Base-by-base conservation (phyloP, 1,140 invertebrate genomes). In the Galleria mellonella region DNA sequence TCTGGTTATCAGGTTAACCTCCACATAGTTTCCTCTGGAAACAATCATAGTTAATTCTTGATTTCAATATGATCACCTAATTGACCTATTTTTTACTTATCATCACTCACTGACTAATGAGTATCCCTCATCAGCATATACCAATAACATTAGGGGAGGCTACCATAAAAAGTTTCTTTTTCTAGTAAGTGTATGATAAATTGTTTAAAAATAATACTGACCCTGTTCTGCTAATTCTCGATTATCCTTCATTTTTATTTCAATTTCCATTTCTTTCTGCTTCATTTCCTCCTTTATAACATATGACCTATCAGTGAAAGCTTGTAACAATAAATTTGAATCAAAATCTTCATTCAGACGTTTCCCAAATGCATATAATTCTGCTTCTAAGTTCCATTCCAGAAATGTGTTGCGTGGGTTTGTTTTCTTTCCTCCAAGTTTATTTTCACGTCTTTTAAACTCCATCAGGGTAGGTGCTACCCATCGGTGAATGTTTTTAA, bases 351-450 rank as follows among this genome's bases (percentile, higher is more conserved):
- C 97, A n/a, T 92, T 91, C 8, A 98, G 81, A 32, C 97, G 87
- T 61, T 92, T 91, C 15, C 92, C 92, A 88, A 98, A 98, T 3
- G 96, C 94, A 88, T 88, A 97, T 10, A 98, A 46, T 87, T 98
- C 97, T 0, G 94, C 90, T 53, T 93, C 89, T 72, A 96, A 93
- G 75, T 98, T 98, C 96, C 94, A 96, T 55, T 96, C 94, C 8
- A 93, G 42, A 64, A 89, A 94, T 27, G 87, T 87, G 23, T 89
- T 91, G 30, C 94, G 87, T 9, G 78, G 77, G 12, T 68, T 58
- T 10, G 32, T 60, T 59, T 62, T 59, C 30, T 85, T 85, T 9
- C 81, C 81, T 4, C 78, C 82, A 12, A 64, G 43, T 46, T 69
- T 73, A 0, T 72, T 29, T 56, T 85, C 82, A 12, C 75, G 62